Base-by-base conservation (phyloP, 1,140 invertebrate species). In the Drosophila biarmipes region DNA sequence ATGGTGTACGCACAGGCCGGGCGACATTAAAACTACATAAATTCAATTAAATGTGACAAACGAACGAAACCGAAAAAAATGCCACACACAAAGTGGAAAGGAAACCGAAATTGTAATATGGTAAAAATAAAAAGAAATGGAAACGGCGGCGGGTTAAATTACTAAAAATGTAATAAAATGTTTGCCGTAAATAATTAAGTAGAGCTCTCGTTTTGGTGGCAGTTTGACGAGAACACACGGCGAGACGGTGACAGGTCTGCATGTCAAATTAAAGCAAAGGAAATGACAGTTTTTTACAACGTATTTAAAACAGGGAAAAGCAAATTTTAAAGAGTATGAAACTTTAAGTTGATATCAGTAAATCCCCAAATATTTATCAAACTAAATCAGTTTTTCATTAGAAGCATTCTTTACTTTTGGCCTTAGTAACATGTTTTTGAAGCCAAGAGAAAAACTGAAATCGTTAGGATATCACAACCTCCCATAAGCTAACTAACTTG, bases 11-110 rank as follows among this genome's bases (percentile, higher is more conserved):
- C 71, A 59, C 43, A 59, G 45, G 40, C 46, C 53, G 59, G 61
- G 62, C 64, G 75, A 84, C 80, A 84, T 80, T 74, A 68, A 80
- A 89, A 89, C 81, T 84, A 90, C 85, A 89, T 89, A 90, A 89
- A 89, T 89, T 89, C 84, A 89, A 89, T 89, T 84, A 89, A 89
- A 89, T 84, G 84, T 89, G 84, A 89, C 84, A 89, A 82, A 86
- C 67, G 63, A 73, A 86, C 34, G 78, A 71, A 66, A 67, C 35
- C 42, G 55, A 52, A 48, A 56, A 64, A 59, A 34, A 55, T 40
- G 8, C 27, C 14, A 24, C 42, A 63, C 57, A 48, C 56, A 38
- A 58, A 58, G 64, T 35, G 68, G 34, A 19, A 73, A 68, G 45
- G 21, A 67, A 52, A 54, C 58, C 45, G 37, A 52, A 31, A 56